Evolutionary conservation across 2,113 vertebrate species (phyloP), one percentile per base, ranked within the genome.

Genomic region (Dicentrarchus labrax): DNA sequence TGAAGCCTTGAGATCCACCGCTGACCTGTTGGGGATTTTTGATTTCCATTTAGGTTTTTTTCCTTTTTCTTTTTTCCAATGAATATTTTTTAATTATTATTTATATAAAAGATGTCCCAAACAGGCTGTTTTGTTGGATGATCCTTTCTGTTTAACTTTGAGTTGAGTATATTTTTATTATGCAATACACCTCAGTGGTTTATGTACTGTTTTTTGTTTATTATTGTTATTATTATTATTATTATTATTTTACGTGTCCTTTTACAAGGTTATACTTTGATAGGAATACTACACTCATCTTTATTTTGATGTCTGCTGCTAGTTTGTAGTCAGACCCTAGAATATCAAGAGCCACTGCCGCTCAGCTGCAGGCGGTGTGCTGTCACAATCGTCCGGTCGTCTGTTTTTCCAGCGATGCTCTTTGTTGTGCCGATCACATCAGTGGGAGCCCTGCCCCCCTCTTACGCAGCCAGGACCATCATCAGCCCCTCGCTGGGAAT

Each of bases 1-100:
- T 69, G 78, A 90, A 80, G 67, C 85, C 86, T 90, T 78, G 82
- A 92, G 56, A 86, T 82, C 73, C 71, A 67, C 83, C 54, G 17
- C 82, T 80, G 83, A 82, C 69, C 78, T 84, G 84, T 90, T 91
- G 75, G 83, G 83, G 79, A 76, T 78, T 89, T 90, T 86, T 82
- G 54, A 74, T 89, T 89, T 90, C 74, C 72, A 51, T 87, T 91
- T 92, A 83, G 86, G 59, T 69, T 72, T 83, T 76, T 72, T 66
- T 72, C 30, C 62, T 79, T 84, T 83, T 86, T 50, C 16, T 80
- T 76, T 86, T 77, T 83, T 88, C 75, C 87, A 89, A 93, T 94
- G 85, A 94, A 93, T 94, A 94, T 95, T 94, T 95, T 96, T 94
- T 93, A 92, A 95, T 93, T 95, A 94, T 95, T 95, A 95, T 95